These are phyloP conservation scores for Lordiphosa mommai DNA, from an alignment of 1,140 invertebrate genomes.

Conservation along the genomic window DNA sequence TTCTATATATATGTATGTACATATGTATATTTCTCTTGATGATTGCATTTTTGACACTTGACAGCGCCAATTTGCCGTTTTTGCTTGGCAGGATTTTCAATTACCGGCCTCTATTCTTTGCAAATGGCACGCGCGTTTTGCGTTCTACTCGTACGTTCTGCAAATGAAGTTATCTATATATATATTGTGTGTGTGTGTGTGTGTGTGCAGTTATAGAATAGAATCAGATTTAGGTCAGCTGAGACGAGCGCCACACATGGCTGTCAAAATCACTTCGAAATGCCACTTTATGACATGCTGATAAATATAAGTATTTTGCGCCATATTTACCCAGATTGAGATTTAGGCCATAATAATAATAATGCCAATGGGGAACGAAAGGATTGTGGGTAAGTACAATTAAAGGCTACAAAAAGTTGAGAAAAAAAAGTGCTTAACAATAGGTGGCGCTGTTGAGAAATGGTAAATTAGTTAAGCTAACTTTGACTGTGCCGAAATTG, in stretches of 20 bases:
- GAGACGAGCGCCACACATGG: constrained; percentile 2
- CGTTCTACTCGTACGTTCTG: neutral
- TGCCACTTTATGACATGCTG: too few relatives aligned
- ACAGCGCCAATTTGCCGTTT: constrained; percentile 51
- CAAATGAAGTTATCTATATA: constrained; percentile 6
- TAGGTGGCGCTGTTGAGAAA: too few relatives aligned
- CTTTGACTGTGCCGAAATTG: too few relatives aligned
- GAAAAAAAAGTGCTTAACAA: too few relatives aligned
- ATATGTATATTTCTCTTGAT: constrained; percentile 8
- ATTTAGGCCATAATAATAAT: too few relatives aligned
- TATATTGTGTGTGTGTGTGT: neutral
- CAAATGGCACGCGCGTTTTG: constrained; percentile 6
- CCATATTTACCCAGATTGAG: too few relatives aligned
- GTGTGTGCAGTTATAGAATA: neutral
- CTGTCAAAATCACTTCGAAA: neutral
- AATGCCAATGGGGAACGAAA: too few relatives aligned
- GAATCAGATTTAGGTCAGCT: constrained; percentile 7
- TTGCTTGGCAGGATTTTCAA: constrained; percentile 54
- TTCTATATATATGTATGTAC: neutral
- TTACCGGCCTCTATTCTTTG: constrained; percentile 20
- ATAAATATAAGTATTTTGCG: too few relatives aligned
- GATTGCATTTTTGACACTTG: constrained; percentile 35
- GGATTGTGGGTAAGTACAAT: too few relatives aligned
- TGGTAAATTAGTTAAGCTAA: too few relatives aligned
- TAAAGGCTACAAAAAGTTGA: too few relatives aligned